Evolutionary conservation across 1,140 invertebrate genomes (phyloP).

Genomic region (Euwallacea similis): DNA sequence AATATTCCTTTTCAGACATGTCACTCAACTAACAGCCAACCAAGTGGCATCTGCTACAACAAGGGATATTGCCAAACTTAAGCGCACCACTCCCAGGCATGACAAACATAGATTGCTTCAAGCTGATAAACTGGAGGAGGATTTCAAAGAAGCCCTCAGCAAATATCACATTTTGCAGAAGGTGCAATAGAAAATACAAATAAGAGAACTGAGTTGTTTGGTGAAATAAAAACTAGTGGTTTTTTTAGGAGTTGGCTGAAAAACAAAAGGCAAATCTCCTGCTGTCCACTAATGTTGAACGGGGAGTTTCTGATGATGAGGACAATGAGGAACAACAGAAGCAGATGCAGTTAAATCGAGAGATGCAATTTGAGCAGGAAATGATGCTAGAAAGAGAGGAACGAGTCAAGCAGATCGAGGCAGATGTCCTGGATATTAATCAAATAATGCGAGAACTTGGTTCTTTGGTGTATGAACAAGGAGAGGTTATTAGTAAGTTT

Average conservation of each 20-base stretch:
- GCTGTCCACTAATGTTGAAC: conserved; percentile 51
- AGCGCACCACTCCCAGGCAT: conserved; percentile 64
- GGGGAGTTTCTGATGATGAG: conserved; percentile 54
- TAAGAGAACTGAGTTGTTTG: neutral
- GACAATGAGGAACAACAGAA: conserved; percentile 59
- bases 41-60: conserved; percentile 72
- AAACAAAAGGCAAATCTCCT: conserved; percentile 78
- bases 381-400: conserved; percentile 74
- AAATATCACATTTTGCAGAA: conserved; percentile 79
- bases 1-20: conserved; percentile 63
- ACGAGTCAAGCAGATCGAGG: conserved; percentile 75
- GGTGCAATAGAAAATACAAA: conserved; percentile 54
- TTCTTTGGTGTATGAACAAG: conserved; percentile 79
- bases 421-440: conserved; percentile 87
- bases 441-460: conserved; percentile 90
- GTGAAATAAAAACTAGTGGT: neutral
- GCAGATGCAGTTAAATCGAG: conserved; percentile 58
- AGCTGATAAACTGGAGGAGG: conserved; percentile 76
- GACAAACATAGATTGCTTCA: conserved; percentile 81
- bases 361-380: conserved; percentile 75
- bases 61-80: conserved; percentile 70
- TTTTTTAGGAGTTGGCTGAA: conserved; percentile 66
- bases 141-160: conserved; percentile 77
- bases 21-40: conserved; percentile 77
- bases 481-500: conserved; percentile 76